These are phyloP conservation scores for Alviniconcha strummeri DNA, from an alignment of 2,888 invertebrate genomes.

Conservation along the genomic window DNA sequence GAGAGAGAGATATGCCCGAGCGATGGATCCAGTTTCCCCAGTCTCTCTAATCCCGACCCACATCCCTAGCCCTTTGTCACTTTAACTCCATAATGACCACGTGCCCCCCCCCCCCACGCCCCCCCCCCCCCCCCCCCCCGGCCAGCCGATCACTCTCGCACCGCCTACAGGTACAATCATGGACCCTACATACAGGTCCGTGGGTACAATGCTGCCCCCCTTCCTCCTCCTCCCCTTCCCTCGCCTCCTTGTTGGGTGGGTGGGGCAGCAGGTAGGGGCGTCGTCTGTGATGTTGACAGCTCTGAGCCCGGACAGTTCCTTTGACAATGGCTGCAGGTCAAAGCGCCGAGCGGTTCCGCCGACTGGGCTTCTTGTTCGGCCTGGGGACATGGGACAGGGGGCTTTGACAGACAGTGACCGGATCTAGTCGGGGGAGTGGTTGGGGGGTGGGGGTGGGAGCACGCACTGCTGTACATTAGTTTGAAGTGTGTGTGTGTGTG, in stretches of 20 bases:
- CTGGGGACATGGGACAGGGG: too few species aligned
- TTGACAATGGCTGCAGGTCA: too few species aligned
- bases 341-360: too few species aligned
- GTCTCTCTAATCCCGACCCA: neutral
- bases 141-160: neutral
- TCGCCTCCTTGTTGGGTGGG: neutral
- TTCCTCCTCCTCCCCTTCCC: slow-evolving; percentile 4
- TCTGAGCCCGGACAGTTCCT: too few species aligned
- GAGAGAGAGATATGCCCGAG: neutral
- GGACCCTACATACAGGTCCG: neutral
- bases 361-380: too few species aligned
- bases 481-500: slow-evolving; percentile 3
- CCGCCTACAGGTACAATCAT: neutral
- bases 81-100: too few species aligned
- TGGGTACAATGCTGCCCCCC: too few species aligned
- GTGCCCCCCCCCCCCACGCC: neutral
- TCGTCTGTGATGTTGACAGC: too few species aligned
- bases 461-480: neutral
- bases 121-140: neutral
- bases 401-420: neutral
- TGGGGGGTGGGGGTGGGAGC: neutral
- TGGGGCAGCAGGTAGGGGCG: too few species aligned
- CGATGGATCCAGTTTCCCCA: neutral
- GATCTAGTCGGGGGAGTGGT: neutral
- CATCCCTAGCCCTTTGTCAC: too few species aligned